Evolutionary conservation across 2,888 invertebrate genomes (phyloP).

Genomic region (Rugalucina vietnamica): DNA sequence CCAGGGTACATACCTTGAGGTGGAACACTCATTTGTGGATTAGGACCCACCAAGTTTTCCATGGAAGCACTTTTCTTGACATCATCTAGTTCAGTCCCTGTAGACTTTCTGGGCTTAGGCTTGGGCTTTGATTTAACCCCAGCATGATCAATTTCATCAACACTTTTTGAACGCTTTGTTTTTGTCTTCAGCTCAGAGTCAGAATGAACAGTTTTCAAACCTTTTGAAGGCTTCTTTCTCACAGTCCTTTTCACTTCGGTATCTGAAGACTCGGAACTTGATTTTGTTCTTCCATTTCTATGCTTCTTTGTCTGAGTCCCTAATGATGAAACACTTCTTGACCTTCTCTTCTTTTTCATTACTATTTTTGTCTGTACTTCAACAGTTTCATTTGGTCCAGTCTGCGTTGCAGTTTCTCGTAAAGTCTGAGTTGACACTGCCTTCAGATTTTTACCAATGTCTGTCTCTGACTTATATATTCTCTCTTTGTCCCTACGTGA

Average conservation of each 20-base stretch:
- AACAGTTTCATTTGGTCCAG: conserved; percentile 66
- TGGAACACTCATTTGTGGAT: conserved; percentile 47
- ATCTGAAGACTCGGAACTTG: conserved; percentile 35
- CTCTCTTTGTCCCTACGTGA: conserved; percentile 68
- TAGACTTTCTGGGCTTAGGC: conserved; percentile 69
- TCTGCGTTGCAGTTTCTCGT: conserved; percentile 76
- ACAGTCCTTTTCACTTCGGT: background rate
- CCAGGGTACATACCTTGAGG: conserved; percentile 30
- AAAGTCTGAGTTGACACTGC: conserved; percentile 72
- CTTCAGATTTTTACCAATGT: conserved; percentile 66
- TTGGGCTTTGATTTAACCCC: conserved; percentile 66
- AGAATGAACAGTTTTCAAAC: conserved; percentile 8
- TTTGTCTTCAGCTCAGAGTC: conserved; percentile 3
- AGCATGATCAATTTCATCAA: conserved; percentile 40
- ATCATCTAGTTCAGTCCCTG: conserved; percentile 45
- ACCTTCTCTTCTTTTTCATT: conserved; percentile 63
- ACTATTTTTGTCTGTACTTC: conserved; percentile 59
- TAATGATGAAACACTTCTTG: conserved; percentile 68
- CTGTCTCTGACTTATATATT: conserved; percentile 74
- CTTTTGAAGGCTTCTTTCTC: conserved; percentile 12
- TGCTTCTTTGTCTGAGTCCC: conserved; percentile 67
- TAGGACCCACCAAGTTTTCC: conserved; percentile 50
- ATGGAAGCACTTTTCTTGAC: conserved; percentile 43
- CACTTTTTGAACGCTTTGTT: conserved; percentile 55
- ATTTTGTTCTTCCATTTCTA: conserved; percentile 40